These are phyloP conservation scores for Sebastes itinus DNA, from an alignment of 2,797 vertebrate species.

Conservation along the genomic window DNA sequence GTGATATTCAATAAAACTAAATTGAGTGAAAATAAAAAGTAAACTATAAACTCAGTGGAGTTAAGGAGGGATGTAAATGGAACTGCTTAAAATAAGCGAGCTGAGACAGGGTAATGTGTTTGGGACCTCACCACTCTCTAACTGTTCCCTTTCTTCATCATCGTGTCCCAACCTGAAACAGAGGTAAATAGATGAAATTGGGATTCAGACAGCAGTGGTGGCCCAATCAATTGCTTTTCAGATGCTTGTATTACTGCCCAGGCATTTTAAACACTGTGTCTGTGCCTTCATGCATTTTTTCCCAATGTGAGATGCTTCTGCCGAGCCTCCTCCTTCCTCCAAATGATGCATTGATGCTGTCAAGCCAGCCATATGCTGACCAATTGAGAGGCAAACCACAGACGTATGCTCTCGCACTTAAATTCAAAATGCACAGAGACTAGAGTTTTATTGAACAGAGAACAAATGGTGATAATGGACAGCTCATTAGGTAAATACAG, in stretches of 20 bases:
- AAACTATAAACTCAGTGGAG: not conserved
- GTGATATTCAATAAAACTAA: not conserved
- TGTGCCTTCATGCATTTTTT: conserved; percentile 19
- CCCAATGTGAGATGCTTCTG: conserved; percentile 14
- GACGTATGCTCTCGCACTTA: conserved; percentile 33
- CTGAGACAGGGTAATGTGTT: conserved; percentile 37
- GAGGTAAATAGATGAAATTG: conserved; percentile 59
- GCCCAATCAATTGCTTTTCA: conserved; percentile 63
- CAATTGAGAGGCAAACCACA: conserved; percentile 44
- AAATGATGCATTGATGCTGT: conserved; percentile 58
- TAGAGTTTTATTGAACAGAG: conserved; percentile 18
- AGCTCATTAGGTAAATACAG: conserved; percentile 52
- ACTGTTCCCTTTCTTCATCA: conserved; percentile 47
- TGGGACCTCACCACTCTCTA: conserved; percentile 34
- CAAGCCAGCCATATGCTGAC: conserved; percentile 58
- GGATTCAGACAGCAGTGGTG: conserved; percentile 44
- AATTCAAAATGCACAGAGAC: conserved; percentile 41
- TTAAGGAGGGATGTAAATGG: conserved; percentile 12
- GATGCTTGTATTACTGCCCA: conserved; percentile 30
- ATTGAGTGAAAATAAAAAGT: not conserved
- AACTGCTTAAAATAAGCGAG: conserved; percentile 32
- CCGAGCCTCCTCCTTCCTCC: conserved; percentile 5
- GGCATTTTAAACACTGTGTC: conserved; percentile 63
- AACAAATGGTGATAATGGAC: conserved; percentile 47
- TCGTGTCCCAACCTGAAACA: conserved; percentile 24